Evolutionary conservation across 2,113 vertebrate species (phyloP).

Genomic region (Corythornis cristatus): DNA sequence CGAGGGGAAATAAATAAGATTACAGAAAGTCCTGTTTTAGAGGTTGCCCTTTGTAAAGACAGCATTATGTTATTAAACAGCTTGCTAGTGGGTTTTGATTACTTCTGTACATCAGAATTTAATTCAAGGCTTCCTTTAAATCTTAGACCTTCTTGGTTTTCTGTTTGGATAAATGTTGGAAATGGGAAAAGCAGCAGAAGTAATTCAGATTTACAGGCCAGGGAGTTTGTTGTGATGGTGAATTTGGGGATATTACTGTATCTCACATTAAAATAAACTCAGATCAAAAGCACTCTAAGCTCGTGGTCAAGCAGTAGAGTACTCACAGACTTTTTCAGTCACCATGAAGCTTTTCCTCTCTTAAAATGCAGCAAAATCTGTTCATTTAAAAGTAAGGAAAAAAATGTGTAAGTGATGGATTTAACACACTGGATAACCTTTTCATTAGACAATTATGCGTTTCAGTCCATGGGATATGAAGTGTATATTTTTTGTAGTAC

Average conservation of each 20-base stretch:
- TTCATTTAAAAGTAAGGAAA: conserved; percentile 69
- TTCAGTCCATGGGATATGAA: conserved; percentile 69
- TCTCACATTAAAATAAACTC: conserved; percentile 29
- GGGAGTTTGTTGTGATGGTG: background rate
- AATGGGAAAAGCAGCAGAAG: background rate
- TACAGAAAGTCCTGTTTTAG: background rate
- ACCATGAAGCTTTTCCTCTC: conserved; percentile 58
- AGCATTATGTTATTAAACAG: background rate
- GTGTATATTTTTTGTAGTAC: conserved; percentile 71
- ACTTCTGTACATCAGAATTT: background rate
- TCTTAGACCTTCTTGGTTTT: background rate
- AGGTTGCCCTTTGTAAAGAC: background rate
- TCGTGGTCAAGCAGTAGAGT: conserved; percentile 29
- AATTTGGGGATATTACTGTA: background rate
- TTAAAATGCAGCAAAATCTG: conserved; percentile 61
- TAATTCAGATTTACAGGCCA: background rate
- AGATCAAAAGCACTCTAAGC: conserved; percentile 7
- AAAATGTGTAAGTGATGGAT: conserved; percentile 69
- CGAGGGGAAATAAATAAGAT: background rate
- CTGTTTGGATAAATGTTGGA: background rate
- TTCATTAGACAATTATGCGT: conserved; percentile 78
- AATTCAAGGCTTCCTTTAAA: background rate
- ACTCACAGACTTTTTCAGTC: conserved; percentile 39
- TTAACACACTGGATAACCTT: conserved; percentile 77
- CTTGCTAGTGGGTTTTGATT: background rate